Evolutionary conservation across 2,797 vertebrate genomes (phyloP).

Genomic region (Holocentrus rufus): DNA sequence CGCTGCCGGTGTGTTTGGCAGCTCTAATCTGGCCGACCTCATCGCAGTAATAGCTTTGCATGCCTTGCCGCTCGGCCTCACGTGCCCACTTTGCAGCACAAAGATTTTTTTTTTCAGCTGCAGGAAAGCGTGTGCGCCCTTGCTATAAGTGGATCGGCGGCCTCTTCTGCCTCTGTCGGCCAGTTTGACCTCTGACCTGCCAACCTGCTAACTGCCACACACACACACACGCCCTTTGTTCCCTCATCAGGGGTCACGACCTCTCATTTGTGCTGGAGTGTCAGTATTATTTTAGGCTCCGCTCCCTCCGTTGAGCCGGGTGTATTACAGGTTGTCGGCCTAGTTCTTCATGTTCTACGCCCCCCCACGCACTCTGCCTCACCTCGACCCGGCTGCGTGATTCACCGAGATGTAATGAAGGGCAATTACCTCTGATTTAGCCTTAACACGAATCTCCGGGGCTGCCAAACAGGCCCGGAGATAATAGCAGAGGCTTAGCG

Average conservation of each 20-base stretch:
- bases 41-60: background rate
- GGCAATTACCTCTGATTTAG: conserved; percentile 59
- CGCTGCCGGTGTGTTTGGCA: conserved; percentile 41
- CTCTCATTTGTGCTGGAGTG: conserved; percentile 33
- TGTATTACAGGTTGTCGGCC: conserved; percentile 39
- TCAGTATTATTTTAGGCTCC: conserved; percentile 9
- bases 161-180: conserved; percentile 19
- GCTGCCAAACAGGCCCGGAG: conserved; percentile 49
- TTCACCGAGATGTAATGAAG: conserved; percentile 49
- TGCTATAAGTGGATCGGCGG: conserved; percentile 21
- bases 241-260: conserved; percentile 39
- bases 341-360: conserved; percentile 21
- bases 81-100: conserved; percentile 7
- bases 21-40: conserved; percentile 36
- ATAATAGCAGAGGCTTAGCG: conserved; percentile 36
- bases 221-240: conserved; percentile 44
- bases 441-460: conserved; percentile 55
- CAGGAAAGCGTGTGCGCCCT: conserved; percentile 40
- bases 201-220: conserved; percentile 28
- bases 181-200: conserved; percentile 43
- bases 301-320: conserved; percentile 25
- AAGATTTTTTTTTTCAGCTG: conserved; percentile 9
- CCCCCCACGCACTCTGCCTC: conserved; percentile 22
- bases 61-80: background rate
- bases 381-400: conserved; percentile 19